Evolutionary conservation across 2,113 vertebrate species (phyloP).

Genomic region (Mormoops blainvillei): DNA sequence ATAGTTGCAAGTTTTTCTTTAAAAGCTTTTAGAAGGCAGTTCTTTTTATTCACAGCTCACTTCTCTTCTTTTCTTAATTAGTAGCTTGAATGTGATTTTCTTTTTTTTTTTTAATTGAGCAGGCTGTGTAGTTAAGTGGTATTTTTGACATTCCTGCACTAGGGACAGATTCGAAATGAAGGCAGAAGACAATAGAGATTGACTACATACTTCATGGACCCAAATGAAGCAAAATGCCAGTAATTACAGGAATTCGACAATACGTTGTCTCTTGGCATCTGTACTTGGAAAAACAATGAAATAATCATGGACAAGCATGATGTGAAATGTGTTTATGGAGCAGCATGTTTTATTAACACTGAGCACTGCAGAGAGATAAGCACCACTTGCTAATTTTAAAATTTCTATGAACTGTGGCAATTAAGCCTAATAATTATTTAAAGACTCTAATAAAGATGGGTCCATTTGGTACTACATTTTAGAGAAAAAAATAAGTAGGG

Average conservation of each 20-base stretch:
- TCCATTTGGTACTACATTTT: not conserved
- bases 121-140: constrained; percentile 42
- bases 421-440: constrained; percentile 65
- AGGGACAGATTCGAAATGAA: constrained; percentile 33
- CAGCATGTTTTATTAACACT: constrained; percentile 49
- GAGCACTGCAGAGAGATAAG: constrained; percentile 22
- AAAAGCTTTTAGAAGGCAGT: constrained; percentile 35
- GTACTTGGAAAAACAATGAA: constrained; percentile 59
- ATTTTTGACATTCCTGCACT: constrained; percentile 40
- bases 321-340: constrained; percentile 52
- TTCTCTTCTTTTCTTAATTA: constrained; percentile 65
- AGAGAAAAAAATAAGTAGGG: not conserved
- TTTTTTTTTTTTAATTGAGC: constrained; percentile 24
- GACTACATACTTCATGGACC: constrained; percentile 24
- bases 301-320: constrained; percentile 55
- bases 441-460: constrained; percentile 41
- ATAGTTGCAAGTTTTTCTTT: constrained; percentile 15
- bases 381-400: constrained; percentile 64
- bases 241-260: constrained; percentile 50
- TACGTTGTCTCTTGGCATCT: constrained; percentile 67
- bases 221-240: constrained; percentile 35
- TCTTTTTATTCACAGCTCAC: constrained; percentile 37
- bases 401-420: constrained; percentile 47
- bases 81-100: constrained; percentile 33
- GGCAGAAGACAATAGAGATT: constrained; percentile 51